Conservation (phyloP, 2,888 invertebrate genomes). For the Agrotis clavis region DNA sequence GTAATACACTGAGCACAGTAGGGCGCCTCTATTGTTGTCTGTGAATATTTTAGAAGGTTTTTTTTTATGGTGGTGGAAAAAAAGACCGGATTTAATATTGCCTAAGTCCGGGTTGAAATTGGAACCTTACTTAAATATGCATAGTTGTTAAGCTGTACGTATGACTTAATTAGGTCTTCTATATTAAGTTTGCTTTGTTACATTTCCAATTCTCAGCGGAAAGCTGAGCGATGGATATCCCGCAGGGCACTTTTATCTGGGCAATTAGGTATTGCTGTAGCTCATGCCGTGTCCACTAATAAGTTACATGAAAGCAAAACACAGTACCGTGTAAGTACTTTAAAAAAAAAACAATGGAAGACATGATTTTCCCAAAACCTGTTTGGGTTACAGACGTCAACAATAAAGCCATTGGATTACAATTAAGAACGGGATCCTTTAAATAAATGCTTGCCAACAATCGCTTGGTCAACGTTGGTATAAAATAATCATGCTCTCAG, state of each 20-base stretch:
- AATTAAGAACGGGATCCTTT: conserved; percentile 11
- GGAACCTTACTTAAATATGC: neutral
- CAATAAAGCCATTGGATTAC: neutral
- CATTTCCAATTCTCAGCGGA: too few species aligned
- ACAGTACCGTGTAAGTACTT: too few species aligned
- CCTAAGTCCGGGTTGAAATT: neutral
- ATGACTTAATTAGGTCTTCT: neutral
- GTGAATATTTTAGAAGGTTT: neutral
- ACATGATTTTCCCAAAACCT: too few species aligned
- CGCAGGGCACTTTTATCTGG: too few species aligned
- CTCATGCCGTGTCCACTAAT: too few species aligned
- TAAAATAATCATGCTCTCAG: conserved; percentile 55
- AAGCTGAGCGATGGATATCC: too few species aligned
- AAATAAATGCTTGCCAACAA: conserved; percentile 32
- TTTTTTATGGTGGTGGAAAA: conserved; percentile 13
- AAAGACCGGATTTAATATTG: neutral
- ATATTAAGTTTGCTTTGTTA: too few species aligned
- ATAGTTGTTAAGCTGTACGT: too few species aligned
- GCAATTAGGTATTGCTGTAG: too few species aligned
- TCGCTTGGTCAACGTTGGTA: conserved; percentile 17
- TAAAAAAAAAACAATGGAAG: too few species aligned
- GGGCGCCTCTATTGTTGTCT: conserved; percentile 28
- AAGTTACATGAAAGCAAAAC: too few species aligned
- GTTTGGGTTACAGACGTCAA: neutral
- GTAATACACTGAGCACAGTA: conserved; percentile 59